Evolutionary conservation across 1,140 invertebrate species (phyloP), one percentile per base, ranked within the genome.

Genomic region (Bombus difficillimus): DNA sequence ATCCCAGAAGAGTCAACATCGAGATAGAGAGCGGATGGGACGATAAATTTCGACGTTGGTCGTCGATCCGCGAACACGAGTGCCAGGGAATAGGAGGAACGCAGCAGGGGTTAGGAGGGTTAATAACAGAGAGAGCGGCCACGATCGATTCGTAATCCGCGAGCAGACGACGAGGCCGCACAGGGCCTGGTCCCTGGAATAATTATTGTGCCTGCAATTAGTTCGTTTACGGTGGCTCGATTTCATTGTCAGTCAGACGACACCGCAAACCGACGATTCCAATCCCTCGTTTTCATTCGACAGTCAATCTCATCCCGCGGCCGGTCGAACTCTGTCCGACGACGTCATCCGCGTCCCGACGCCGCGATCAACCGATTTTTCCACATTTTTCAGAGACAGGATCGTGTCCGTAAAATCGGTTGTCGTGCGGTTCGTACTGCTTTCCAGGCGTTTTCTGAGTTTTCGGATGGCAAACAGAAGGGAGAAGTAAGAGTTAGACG

Each of bases 151-250:
- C 68, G 85, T 86, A 86, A 86, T 81, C 74, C 73, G 64, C 71
- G 64, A 37, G 64, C 75, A 74, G 64, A 83, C 80, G 80, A 57
- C 34, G 62, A 32, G 43, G 66, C 66, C 25, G n/a, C 43, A 15
- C 22, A n/a, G 59, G 53, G 25, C 28, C 62, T 37, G 73, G 32
- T 64, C 81, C 87, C 72, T 83, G 86, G 81, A 87, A 89, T 89
- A 89, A 89, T 89, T 87, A 88, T 88, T 88, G 86, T 86, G 68
- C 85, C 72, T 89, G 87, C 87, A 89, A 89, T 89, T 89, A 89
- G 87, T 84, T 73, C 81, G 87, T 89, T 89, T 89, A 87, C 85
- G 86, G 81, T 86, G 81, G 85, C 74, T 87, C 87, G 87, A 87
- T 89, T 89, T 89, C 87, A 89, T 89, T 89, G 85, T 84, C 80